Evolutionary conservation across 2,113 vertebrate genomes (phyloP), one percentile per base, ranked within the genome.

Genomic region (Rhombomys opimus): DNA sequence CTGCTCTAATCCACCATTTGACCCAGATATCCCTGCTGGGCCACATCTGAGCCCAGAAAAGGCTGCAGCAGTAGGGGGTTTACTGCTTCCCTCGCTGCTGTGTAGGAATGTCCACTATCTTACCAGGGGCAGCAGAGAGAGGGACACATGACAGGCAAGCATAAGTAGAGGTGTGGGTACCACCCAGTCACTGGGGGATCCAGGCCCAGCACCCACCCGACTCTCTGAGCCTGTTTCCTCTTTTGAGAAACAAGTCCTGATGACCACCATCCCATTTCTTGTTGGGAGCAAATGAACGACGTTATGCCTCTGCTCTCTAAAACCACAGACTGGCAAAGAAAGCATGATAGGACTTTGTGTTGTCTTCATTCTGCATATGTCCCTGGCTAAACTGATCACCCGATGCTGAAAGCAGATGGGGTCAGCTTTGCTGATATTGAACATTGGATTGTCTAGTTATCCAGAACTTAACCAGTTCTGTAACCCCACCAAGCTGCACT

Each of bases 261-360:
- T 12, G 70, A 30, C 32, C 7, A 27, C 32, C 0, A 1, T 57
- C 13, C 20, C 54, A 6, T 35, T n/a, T n/a, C 2, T 13, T 50
- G 6, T 8, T 52, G 67, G 23, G n/a, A 35, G 25, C 87, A 41
- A 27, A 68, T 4, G 57, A 9, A 5, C 27, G 7, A 67, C 41
- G 35, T 35, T 54, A 10, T 30, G 22, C 4, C 63, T 17, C 0
- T 11, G 87, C 2, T 72, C 59, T 73, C 3, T 2, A 68, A 32
- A 65, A 68, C 52, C 93, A 61, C 11, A 3, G 0, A 1, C 65
- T 4, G 57, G 77, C 46, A 86, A 41, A 6, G 41, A 18, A 22
- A 0, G 0, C 0, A 25, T 0, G 54, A 14, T 35, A 1, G 35
- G 11, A 4, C 27, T 11, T 8, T 4, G 23, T 4, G 2, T 13